These are phyloP conservation scores for Hemithea aestivaria DNA, from an alignment of 2,888 invertebrate species.

Conservation along the genomic window DNA sequence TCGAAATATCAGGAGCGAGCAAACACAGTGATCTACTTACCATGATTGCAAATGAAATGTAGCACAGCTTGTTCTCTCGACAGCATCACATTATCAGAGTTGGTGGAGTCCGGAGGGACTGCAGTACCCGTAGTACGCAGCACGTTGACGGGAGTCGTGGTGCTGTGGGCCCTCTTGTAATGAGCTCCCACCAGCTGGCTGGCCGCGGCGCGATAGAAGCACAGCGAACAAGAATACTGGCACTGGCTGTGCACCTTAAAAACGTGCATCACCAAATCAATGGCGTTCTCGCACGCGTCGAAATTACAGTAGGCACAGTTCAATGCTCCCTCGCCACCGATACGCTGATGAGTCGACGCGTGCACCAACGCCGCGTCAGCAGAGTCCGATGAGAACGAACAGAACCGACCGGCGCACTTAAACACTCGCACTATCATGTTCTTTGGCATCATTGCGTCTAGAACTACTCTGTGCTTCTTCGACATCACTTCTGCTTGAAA, in stretches of 20 bases:
- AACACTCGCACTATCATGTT: constrained; percentile 64
- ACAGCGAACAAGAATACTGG: constrained; percentile 81
- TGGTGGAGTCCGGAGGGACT: constrained; percentile 21
- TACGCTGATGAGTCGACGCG: constrained; percentile 55
- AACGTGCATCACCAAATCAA: constrained; percentile 78
- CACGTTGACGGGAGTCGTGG: constrained; percentile 29
- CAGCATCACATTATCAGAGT: constrained; percentile 33
- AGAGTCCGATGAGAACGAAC: constrained; percentile 57
- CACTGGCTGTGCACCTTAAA: constrained; percentile 81
- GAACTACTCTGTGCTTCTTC: constrained; percentile 58
- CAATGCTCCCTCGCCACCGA: constrained; percentile 61
- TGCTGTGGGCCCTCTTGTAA: constrained; percentile 56
- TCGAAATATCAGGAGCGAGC: too few species aligned
- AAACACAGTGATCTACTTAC: too few species aligned
- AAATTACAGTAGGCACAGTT: constrained; percentile 80
- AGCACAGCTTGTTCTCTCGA: constrained; percentile 54
- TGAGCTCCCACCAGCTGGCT: constrained; percentile 81
- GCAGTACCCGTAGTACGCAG: constrained; percentile 35
- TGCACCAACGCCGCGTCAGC: constrained; percentile 58
- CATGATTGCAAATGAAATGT: constrained; percentile 50
- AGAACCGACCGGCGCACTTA: constrained; percentile 68
- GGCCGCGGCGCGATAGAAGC: constrained; percentile 82
- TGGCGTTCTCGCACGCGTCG: constrained; percentile 49
- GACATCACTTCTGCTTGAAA: constrained; percentile 53
- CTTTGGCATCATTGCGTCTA: constrained; percentile 69